Percentiles rank a stretch among this genome's conserved stretches.
These are phyloP conservation scores for Brachionus angularis DNA, from an alignment of 1,140 invertebrate species.

Conservation along the genomic window DNA sequence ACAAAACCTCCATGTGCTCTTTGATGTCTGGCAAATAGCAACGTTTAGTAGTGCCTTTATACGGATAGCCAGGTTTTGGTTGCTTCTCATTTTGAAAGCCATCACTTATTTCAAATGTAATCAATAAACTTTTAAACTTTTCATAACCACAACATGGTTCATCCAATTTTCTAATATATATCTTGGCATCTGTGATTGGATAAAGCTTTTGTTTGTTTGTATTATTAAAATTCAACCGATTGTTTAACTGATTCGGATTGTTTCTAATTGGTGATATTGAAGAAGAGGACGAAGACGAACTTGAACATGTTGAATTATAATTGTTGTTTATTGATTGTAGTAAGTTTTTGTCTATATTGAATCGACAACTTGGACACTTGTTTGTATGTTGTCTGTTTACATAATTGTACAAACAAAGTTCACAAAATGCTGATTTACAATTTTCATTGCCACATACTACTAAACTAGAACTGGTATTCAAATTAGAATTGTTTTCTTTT, in stretches of 20 bases:
- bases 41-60: constrained; percentile 17
- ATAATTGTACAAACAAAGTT: neutral
- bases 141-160: constrained; percentile 35
- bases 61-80: constrained; percentile 33
- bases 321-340: too few relatives aligned
- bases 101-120: constrained; percentile 33
- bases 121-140: neutral
- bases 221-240: too few relatives aligned
- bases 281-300: constrained; percentile 19
- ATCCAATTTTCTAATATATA: constrained; percentile 6
- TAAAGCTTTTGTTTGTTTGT: too few relatives aligned
- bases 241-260: too few relatives aligned
- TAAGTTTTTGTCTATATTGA: neutral
- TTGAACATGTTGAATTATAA: neutral
- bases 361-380: neutral
- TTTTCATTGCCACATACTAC: neutral
- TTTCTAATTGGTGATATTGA: constrained; percentile 12
- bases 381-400: neutral
- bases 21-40: constrained; percentile 22
- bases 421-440: neutral
- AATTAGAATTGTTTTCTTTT: neutral
- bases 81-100: constrained; percentile 17
- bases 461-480: too few relatives aligned
- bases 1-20: constrained; percentile 39
- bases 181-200: neutral